A percentile compares a stretch with the other conserved stretches of the same genome.
Evolutionary conservation across 2,113 vertebrate species (phyloP).

Genomic region (Hymenochirus boettgeri): DNA sequence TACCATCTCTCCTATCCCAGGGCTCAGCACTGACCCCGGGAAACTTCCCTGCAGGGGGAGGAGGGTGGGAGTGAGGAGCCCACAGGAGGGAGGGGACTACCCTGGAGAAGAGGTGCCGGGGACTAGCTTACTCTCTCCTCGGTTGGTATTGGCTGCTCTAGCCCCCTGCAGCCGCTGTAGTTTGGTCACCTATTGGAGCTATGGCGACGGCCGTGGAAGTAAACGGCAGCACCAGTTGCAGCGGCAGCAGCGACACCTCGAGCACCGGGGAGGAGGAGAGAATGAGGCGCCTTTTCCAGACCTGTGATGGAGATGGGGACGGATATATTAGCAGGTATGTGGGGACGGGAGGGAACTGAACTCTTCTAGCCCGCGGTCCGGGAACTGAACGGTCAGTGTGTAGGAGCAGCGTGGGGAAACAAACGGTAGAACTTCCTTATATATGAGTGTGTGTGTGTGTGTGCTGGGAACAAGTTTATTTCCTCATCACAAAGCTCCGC

Average conservation of each 20-base stretch:
- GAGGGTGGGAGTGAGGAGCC: neutral
- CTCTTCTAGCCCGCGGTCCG: conserved; percentile 9
- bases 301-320: conserved; percentile 72
- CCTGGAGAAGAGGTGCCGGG: neutral
- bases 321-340: conserved; percentile 71
- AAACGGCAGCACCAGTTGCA: conserved; percentile 53
- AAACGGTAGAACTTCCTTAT: too few species aligned
- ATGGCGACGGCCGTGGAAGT: conserved; percentile 62
- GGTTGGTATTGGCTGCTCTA: conserved; percentile 27
- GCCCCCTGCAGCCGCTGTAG: conserved; percentile 12
- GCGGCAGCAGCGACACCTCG: conserved; percentile 66
- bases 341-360: neutral
- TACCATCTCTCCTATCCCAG: too few species aligned
- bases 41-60: neutral
- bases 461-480: too few species aligned
- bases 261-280: conserved; percentile 74
- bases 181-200: conserved; percentile 37
- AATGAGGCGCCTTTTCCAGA: conserved; percentile 72
- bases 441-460: too few species aligned
- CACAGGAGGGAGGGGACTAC: neutral
- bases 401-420: too few species aligned
- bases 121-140: conserved; percentile 10
- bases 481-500: too few species aligned
- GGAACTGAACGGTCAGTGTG: too few species aligned
- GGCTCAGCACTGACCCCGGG: neutral